These are phyloP conservation scores for Hyphantria cunea DNA, from an alignment of 1,140 invertebrate genomes.

Conservation along the genomic window DNA sequence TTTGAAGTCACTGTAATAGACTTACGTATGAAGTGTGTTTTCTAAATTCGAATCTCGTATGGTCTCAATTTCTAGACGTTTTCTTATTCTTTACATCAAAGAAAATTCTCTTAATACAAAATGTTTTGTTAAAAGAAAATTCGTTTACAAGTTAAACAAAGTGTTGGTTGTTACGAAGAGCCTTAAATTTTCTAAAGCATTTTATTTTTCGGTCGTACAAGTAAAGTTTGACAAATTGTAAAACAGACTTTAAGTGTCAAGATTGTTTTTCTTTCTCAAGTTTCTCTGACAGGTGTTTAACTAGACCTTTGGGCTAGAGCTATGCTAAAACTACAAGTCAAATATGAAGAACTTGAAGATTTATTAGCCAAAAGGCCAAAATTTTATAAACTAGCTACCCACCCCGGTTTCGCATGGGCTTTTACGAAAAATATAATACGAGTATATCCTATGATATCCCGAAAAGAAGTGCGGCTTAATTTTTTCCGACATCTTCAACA, in stretches of 20 bases:
- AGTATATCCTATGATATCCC: too few relatives aligned
- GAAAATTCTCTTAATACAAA: neutral
- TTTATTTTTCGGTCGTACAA: neutral
- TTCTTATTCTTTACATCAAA: neutral
- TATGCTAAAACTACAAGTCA: neutral
- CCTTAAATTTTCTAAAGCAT: constrained; percentile 1
- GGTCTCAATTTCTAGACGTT: constrained; percentile 2
- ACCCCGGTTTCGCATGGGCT: too few relatives aligned
- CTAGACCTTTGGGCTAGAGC: neutral
- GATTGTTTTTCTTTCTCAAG: neutral
- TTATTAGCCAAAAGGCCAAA: too few relatives aligned
- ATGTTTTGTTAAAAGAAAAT: constrained; percentile 4
- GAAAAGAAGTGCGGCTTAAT: too few relatives aligned
- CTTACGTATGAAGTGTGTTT: constrained; percentile 30
- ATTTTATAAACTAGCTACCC: too few relatives aligned
- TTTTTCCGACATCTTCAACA: too few relatives aligned
- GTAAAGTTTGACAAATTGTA: neutral
- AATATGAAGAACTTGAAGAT: neutral
- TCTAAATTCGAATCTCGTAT: constrained; percentile 30
- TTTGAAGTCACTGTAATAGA: constrained; percentile 36
- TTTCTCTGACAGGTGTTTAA: neutral
- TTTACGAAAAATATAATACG: too few relatives aligned
- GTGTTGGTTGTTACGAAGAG: neutral
- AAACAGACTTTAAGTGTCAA: neutral
- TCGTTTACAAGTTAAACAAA: constrained; percentile 4